Conservation (phyloP, 2,797 vertebrate species). For the Labeo calbasu region DNA sequence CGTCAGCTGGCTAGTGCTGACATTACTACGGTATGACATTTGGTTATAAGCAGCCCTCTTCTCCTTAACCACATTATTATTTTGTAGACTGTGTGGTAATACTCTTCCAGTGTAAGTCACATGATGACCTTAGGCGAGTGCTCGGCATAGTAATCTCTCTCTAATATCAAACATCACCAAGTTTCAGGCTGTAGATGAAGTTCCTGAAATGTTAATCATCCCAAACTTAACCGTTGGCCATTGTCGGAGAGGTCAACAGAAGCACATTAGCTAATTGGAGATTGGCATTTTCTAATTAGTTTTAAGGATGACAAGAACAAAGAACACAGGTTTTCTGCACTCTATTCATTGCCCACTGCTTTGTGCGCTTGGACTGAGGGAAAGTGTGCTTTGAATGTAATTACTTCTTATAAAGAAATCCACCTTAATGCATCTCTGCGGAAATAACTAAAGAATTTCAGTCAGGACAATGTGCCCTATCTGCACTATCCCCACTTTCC, state of each 20-base stretch:
- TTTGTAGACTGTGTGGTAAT: constrained; percentile 12
- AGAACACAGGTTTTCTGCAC: constrained; percentile 61
- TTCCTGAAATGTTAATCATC: constrained; percentile 86
- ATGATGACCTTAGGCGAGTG: constrained; percentile 33
- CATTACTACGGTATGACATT: background rate
- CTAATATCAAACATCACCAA: constrained; percentile 57
- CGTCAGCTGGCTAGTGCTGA: background rate
- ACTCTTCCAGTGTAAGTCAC: background rate
- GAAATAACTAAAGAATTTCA: constrained; percentile 44
- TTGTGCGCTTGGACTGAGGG: constrained; percentile 48
- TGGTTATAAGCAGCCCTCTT: background rate
- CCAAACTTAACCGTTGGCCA: constrained; percentile 77
- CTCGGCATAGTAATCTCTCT: constrained; percentile 21
- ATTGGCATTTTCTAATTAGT: constrained; percentile 74
- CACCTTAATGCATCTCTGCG: constrained; percentile 55
- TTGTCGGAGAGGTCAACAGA: constrained; percentile 76
- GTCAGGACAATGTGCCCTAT: constrained; percentile 55
- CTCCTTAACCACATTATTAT: background rate
- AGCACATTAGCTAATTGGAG: constrained; percentile 67
- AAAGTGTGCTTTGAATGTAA: constrained; percentile 55
- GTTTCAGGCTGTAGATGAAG: constrained; percentile 75
- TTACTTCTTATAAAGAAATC: constrained; percentile 59
- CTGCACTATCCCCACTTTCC: constrained; percentile 34
- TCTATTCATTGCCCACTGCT: constrained; percentile 59
- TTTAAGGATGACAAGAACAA: constrained; percentile 73